A percentile compares a stretch with the other conserved stretches of the same genome.
These are phyloP conservation scores for Trichosurus vulpecula DNA, from an alignment of 2,797 vertebrate species.

Conservation along the genomic window DNA sequence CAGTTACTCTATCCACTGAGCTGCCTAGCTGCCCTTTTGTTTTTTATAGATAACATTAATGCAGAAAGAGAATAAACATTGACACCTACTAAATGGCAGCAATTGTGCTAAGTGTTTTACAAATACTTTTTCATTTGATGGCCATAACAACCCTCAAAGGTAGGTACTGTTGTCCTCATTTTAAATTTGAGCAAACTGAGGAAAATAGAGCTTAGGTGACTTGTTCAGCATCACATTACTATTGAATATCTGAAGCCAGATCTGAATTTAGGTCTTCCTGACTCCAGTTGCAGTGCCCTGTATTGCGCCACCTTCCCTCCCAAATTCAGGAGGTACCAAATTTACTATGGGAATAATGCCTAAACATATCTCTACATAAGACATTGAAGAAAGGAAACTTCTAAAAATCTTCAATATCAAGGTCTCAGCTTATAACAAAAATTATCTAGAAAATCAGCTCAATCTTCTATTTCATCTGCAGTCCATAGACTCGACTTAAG, in stretches of 20 bases:
- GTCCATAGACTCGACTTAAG: background rate
- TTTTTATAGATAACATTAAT: background rate
- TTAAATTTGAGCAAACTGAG: background rate
- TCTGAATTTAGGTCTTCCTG: background rate
- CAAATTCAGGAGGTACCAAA: background rate
- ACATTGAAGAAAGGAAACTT: background rate
- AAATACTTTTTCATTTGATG: background rate
- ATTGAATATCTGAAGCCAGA: background rate
- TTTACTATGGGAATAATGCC: background rate
- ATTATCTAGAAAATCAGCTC: background rate
- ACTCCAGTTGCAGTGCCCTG: background rate
- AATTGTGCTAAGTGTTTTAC: background rate
- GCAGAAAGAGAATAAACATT: background rate
- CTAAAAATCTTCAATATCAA: background rate
- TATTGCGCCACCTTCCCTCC: background rate
- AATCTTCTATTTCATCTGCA: background rate
- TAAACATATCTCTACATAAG: background rate
- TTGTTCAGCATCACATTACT: background rate
- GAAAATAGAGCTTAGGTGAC: background rate
- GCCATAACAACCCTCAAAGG: background rate
- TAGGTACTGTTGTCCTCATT: background rate
- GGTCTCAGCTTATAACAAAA: background rate
- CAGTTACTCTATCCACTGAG: background rate
- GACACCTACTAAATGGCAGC: background rate
- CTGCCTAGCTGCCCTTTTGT: background rate